phyloP scores from a whole-genome alignment of 2,113 vertebrate genomes.

The Phainopepla nitens region DNA sequence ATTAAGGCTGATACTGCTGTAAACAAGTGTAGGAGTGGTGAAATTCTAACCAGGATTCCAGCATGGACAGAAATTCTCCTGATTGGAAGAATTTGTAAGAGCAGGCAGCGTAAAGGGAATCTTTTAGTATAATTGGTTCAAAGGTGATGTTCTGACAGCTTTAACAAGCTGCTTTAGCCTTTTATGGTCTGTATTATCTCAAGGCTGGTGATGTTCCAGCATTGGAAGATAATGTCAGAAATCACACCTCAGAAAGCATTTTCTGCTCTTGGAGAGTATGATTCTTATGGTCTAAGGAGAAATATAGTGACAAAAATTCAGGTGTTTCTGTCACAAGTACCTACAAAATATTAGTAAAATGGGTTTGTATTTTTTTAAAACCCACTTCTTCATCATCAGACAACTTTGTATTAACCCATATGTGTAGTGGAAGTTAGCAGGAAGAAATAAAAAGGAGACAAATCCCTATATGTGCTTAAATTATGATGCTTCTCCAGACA shows the following conservation, averaged over 20 bases:
- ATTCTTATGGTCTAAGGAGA: background rate
- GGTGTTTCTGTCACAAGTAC: background rate
- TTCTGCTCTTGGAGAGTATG: background rate
- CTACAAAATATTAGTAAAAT: background rate
- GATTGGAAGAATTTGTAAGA: background rate
- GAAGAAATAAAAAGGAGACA: background rate
- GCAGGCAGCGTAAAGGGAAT: background rate
- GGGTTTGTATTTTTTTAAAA: background rate
- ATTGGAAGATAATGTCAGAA: background rate
- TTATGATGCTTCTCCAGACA: background rate
- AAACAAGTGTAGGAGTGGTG: background rate
- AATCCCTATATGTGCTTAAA: background rate
- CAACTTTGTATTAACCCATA: background rate
- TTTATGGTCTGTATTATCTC: background rate
- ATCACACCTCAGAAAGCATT: background rate
- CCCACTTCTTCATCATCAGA: background rate
- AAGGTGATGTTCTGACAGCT: background rate
- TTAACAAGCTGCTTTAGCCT: background rate
- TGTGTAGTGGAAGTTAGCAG: background rate
- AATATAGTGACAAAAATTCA: background rate
- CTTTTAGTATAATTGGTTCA: background rate
- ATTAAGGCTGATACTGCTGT: background rate
- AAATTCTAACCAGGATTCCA: background rate
- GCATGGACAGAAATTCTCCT: background rate
- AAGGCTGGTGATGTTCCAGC: background rate